Evolutionary conservation across 2,797 vertebrate species (phyloP).

Genomic region (Tolypeutes matacus): DNA sequence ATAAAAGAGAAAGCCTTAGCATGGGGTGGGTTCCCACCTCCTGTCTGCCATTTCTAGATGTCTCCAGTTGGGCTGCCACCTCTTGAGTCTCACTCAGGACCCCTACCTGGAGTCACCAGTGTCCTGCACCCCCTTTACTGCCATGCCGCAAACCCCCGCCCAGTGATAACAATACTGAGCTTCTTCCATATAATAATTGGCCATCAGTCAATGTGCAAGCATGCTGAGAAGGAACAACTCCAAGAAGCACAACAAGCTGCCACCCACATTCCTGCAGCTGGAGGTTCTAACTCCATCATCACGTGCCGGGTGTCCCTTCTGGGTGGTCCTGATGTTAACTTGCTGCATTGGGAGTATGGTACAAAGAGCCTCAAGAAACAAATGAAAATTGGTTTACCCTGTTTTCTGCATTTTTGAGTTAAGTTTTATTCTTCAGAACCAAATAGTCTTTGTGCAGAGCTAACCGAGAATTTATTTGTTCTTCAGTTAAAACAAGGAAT

Average conservation of each 20-base stretch:
- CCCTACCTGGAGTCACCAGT: too few relatives aligned
- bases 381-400: constrained; percentile 99
- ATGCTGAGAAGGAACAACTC: constrained; percentile 92
- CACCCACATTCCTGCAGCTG: constrained; percentile 95
- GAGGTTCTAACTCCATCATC: constrained; percentile 93
- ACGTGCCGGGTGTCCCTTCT: constrained; percentile 96
- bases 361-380: constrained; percentile 99
- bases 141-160: too few relatives aligned
- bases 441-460: constrained; percentile 98
- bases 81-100: too few relatives aligned
- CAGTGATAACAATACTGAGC: constrained; percentile 90
- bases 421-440: constrained; percentile 99
- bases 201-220: constrained; percentile 93
- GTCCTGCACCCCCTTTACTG: too few relatives aligned
- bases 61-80: too few relatives aligned
- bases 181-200: constrained; percentile 95
- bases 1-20: too few relatives aligned
- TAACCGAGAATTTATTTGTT: constrained; percentile 98
- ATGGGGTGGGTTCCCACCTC: too few relatives aligned
- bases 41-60: too few relatives aligned
- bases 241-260: constrained; percentile 93
- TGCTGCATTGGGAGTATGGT: constrained; percentile 96
- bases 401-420: constrained; percentile 97
- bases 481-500: constrained; percentile 98
- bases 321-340: constrained; percentile 95